Base-by-base conservation (phyloP, 2,888 invertebrate genomes). In the Andricus curvator region DNA sequence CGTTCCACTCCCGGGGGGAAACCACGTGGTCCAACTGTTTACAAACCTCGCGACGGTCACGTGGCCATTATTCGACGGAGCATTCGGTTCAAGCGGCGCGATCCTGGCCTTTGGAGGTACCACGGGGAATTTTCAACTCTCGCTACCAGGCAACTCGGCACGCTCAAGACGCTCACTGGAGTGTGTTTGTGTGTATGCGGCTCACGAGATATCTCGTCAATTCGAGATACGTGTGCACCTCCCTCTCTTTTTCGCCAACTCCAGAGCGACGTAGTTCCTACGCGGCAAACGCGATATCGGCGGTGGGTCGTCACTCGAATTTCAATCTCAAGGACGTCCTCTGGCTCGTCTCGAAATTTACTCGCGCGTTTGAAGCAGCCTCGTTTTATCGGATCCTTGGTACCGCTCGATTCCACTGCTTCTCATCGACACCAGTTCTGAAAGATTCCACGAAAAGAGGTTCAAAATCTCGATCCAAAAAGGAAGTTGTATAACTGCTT, bases 1-100 rank as follows among this genome's bases (percentile, higher is more conserved):
- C 77, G 78, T 66, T 66, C 80, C 80, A 79, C 80, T 76, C 78
- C 85, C 77, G 82, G 88, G 87, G 86, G 85, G 82, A 85, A 80
- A 91, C 89, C 91, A 91, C 91, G 91, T 91, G 91, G 91, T 90
- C 86, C 86, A 88, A 87, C 88, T 91, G 90, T 91, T 90, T 90
- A 89, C 89, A 89, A 88, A 85, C 86, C 84, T 85, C 85, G 84
- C 85, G 83, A 83, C 83, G 87, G 86, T 91, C 91, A 91, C 91
- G 91, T 91, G 91, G 90, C 87, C 87, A 89, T 90, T 89, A 89
- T 89, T 89, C 90, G 87, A 89, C 88, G 88, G 87, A 84, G 86
- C 85, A 85, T 82, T 87, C 86, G 86, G 84, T 85, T 25, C 56
- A 41, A 74, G 70, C 20, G 74, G 78, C 44, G 20, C 65, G 37